A percentile compares a stretch with the other conserved stretches of the same genome.
Conservation (phyloP, 2,888 invertebrate genomes). For the Xylota sylvarum region DNA sequence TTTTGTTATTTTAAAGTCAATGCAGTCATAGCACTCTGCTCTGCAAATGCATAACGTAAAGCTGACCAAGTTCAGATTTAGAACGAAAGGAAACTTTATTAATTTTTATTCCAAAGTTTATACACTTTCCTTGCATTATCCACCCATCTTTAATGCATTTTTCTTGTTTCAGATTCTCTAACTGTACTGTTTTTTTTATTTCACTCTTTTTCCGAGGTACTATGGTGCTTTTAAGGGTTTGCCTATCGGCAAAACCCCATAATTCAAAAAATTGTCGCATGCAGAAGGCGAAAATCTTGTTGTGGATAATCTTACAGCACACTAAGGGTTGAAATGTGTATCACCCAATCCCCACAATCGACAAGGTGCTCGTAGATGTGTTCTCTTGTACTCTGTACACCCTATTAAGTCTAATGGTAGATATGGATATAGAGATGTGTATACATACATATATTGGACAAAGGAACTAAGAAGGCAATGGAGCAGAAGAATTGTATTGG, state of each 20-base stretch:
- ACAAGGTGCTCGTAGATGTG: slow-evolving; percentile 5
- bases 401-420: not conserved
- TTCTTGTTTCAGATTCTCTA: not conserved
- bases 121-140: not conserved
- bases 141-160: slow-evolving; percentile 1
- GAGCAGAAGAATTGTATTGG: slow-evolving; percentile 18
- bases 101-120: not conserved
- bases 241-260: slow-evolving; percentile 4
- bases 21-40: too few species aligned
- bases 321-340: slow-evolving; percentile 6
- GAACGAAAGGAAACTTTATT: not conserved
- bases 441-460: not conserved
- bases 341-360: not conserved
- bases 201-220: not conserved
- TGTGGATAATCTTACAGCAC: not conserved
- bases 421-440: not conserved
- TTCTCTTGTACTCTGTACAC: slow-evolving; percentile 10
- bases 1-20: too few species aligned
- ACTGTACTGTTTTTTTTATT: not conserved
- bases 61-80: not conserved
- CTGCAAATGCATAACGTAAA: too few species aligned
- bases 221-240: not conserved
- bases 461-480: not conserved
- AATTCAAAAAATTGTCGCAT: slow-evolving; percentile 19
- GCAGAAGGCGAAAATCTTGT: slow-evolving; percentile 12